These are phyloP conservation scores for Erythrocercus mccallii DNA, from an alignment of 2,113 vertebrate species.

Conservation along the genomic window DNA sequence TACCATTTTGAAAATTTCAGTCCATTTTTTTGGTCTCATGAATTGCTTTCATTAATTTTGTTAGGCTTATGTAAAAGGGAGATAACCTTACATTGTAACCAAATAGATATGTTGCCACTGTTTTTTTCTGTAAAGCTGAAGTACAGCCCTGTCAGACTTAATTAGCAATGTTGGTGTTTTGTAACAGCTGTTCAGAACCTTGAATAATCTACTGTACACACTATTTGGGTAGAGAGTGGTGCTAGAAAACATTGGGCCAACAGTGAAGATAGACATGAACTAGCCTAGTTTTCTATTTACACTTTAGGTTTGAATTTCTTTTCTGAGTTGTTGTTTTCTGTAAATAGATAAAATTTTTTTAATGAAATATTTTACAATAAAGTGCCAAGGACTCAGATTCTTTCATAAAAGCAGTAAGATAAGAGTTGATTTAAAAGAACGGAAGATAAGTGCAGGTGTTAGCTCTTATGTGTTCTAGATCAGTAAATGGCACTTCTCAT, in stretches of 20 bases:
- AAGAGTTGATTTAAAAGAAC: neutral
- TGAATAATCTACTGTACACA: neutral
- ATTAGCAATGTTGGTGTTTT: constrained; percentile 67
- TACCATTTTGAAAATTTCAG: neutral
- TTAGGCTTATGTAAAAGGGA: neutral
- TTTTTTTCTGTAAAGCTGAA: constrained; percentile 30
- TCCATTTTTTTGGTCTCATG: rapidly evolving
- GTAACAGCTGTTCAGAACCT: constrained; percentile 55
- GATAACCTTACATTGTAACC: neutral
- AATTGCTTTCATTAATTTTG: neutral
- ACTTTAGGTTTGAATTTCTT: neutral
- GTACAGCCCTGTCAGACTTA: constrained; percentile 38
- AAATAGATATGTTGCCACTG: neutral
- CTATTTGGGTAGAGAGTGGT: constrained; percentile 31
- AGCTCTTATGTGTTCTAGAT: neutral
- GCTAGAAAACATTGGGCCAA: neutral
- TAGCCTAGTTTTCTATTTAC: neutral
- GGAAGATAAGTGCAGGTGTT: neutral
- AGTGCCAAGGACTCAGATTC: neutral
- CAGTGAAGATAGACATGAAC: neutral
- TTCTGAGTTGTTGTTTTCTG: neutral
- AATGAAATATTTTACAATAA: neutral
- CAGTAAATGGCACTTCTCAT: neutral
- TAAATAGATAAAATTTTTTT: neutral
- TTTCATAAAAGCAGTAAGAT: neutral